Conservation (phyloP, 2,888 invertebrate genomes). For the Creontiades dilutus region DNA sequence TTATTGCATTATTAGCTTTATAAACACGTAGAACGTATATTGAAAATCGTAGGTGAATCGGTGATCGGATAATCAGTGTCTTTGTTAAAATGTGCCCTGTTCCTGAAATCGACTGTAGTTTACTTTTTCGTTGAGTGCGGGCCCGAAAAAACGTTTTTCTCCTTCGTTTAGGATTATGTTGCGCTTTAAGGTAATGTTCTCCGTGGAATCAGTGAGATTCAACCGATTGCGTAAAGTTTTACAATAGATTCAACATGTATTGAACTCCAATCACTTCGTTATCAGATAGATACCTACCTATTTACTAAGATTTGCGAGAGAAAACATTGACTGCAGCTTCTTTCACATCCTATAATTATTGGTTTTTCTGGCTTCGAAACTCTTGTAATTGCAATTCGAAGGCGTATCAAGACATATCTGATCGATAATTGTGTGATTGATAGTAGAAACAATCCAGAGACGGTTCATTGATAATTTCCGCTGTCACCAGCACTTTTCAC, state of each 20-base stretch:
- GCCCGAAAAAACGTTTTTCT: conserved; percentile 41
- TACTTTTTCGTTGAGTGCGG: conserved; percentile 60
- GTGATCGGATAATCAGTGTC: conserved; percentile 57
- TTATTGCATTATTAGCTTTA: conserved; percentile 44
- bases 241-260: not conserved
- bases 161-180: conserved; percentile 38
- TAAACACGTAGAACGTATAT: conserved; percentile 10
- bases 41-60: not conserved
- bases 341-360: not conserved
- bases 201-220: not conserved
- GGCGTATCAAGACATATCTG: too few species aligned
- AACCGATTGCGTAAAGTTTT: not conserved
- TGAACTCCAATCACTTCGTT: not conserved
- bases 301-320: not conserved
- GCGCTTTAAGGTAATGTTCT: conserved; percentile 42
- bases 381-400: too few species aligned
- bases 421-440: too few species aligned
- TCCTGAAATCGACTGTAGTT: conserved; percentile 9
- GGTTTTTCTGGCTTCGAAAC: not conserved
- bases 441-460: too few species aligned
- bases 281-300: not conserved
- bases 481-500: too few species aligned
- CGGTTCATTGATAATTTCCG: too few species aligned
- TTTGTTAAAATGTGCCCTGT: conserved; percentile 59
- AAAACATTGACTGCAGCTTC: not conserved